Evolutionary conservation across 1,140 invertebrate genomes (phyloP).

Genomic region (Drosophila bocki): DNA sequence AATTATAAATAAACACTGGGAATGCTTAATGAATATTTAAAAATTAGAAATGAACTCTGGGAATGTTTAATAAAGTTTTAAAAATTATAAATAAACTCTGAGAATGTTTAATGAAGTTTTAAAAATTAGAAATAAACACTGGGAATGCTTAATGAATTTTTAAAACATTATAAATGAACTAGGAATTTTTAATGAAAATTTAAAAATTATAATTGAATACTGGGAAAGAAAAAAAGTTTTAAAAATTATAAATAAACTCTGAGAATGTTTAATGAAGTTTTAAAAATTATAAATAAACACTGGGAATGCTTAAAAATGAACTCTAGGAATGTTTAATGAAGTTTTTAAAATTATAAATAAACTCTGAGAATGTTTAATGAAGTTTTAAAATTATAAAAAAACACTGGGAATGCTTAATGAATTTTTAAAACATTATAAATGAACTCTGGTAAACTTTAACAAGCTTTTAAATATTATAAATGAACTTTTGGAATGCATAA

Average conservation of each 20-base stretch:
- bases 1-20: background rate
- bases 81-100: background rate
- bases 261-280: background rate
- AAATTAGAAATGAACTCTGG: background rate
- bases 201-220: background rate
- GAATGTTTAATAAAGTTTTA: background rate
- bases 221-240: too few species aligned
- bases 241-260: background rate
- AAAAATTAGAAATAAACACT: background rate
- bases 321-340: background rate
- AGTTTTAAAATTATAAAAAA: background rate
- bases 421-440: background rate
- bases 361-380: background rate
- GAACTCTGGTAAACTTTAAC: background rate
- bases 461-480: too few species aligned
- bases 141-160: too few species aligned
- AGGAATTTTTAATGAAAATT: background rate
- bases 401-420: background rate
- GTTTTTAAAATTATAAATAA: background rate
- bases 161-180: background rate
- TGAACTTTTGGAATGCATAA: background rate
- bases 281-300: background rate
- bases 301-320: background rate
- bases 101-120: background rate
- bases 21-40: too few species aligned